A percentile compares a stretch with the other conserved stretches of the same genome.
Evolutionary conservation across 2,797 vertebrate genomes (phyloP).

Genomic region (Siniperca scherzeri): DNA sequence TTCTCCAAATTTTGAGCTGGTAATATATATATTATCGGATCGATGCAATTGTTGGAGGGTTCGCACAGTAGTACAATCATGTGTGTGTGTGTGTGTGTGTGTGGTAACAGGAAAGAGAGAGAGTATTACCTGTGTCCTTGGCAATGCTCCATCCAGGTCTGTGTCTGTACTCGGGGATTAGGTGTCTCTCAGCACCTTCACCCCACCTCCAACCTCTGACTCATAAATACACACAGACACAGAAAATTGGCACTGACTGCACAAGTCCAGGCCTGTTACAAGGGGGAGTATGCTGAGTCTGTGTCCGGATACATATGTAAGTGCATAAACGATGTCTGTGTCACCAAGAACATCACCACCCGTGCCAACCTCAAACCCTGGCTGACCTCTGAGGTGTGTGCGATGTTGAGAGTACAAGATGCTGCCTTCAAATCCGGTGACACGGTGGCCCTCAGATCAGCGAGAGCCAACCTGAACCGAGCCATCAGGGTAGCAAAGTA

Average conservation of each 20-base stretch:
- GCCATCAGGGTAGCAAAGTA: too few species aligned
- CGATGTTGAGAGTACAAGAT: too few species aligned
- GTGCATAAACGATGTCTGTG: too few species aligned
- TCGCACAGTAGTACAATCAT: background rate
- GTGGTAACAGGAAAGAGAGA: constrained; percentile 22
- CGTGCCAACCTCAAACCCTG: too few species aligned
- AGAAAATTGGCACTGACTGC: constrained; percentile 30
- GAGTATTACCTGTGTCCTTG: constrained; percentile 33
- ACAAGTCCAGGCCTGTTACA: constrained; percentile 42
- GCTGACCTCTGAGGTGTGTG: too few species aligned
- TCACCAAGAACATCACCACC: too few species aligned
- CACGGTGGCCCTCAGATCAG: too few species aligned
- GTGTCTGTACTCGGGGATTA: constrained; percentile 55
- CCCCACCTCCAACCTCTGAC: constrained; percentile 36
- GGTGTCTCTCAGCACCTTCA: constrained; percentile 51
- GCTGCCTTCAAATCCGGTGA: too few species aligned
- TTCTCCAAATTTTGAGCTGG: background rate
- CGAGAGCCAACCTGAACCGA: too few species aligned
- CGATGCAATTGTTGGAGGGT: background rate
- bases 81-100: constrained; percentile 10
- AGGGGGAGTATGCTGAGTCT: background rate
- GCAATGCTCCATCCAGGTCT: constrained; percentile 36
- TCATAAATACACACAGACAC: constrained; percentile 19
- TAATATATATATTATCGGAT: background rate
- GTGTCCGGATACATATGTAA: too few species aligned